Base-by-base conservation (phyloP, 2,888 invertebrate genomes). In the Chrysodeixis includens region DNA sequence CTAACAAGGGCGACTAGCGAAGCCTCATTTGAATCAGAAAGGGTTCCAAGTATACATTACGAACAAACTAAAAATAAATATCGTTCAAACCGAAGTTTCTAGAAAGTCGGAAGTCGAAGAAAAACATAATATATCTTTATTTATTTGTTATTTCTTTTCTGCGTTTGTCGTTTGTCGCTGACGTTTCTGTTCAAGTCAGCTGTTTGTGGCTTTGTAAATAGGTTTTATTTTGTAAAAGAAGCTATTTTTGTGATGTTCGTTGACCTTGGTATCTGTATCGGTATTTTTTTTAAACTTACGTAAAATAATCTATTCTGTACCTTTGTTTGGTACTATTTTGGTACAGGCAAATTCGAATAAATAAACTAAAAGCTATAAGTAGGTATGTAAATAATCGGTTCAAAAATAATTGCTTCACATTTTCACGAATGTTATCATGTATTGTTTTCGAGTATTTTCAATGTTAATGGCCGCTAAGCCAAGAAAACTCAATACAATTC, bases 21-120 rank as follows among this genome's bases (percentile, higher is more conserved):
- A 51, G 49, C n/a, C 35, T 65, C 49, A 71, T 74, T 68, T 75
- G 54, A 65, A 66, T 75, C 52, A 49, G 30, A 74, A 71, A 69
- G 46, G 18, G 30, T 20, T 58, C 51, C 16, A 1, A 58, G 8
- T 60, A 59, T 40, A 40, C n/a, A 40, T 40, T n/a, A 40, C n/a
- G 40, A 9, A 10, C 12, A n/a, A 65, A 66, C 71, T 59, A 51
- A 54, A 64, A 66, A 75, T 68, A 74, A 71, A 69, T 66, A 74
- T 56, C 56, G 54, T 60, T 66, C 58, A 26, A 26, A 58, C 61
- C 56, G 30, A 51, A 70, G 68, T 76, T 76, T 62, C 63, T 70
- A 55, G 62, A 51, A 59, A 64, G 65, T 40, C 60, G 54, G 61
- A 58, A 70, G 62, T 65, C 51, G 61, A n/a, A 35, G 61, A 62